Evolutionary conservation across 1,140 invertebrate species (phyloP).

Genomic region (Heliconius hewitsoni): DNA sequence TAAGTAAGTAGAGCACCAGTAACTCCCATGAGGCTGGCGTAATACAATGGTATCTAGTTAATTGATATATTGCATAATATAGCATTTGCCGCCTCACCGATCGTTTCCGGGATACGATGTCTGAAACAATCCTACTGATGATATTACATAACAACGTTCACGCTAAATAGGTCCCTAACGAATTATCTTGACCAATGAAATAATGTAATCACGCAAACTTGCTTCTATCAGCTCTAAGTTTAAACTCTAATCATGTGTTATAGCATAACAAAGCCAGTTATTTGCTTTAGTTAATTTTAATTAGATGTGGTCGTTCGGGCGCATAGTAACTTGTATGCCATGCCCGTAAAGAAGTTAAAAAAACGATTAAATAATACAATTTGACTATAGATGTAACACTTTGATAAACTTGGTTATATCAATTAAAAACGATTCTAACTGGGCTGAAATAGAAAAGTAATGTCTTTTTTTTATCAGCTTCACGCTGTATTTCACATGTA

Average conservation of each 20-base stretch:
- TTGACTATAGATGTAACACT: not conserved
- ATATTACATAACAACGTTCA: conserved; percentile 54
- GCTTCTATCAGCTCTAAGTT: conserved; percentile 33
- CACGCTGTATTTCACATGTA: no score
- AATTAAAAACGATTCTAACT: conserved; percentile 15
- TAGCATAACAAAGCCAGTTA: conserved; percentile 32
- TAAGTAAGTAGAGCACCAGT: conserved; percentile 33
- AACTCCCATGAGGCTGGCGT: conserved; percentile 49
- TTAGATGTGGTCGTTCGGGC: conserved; percentile 4
- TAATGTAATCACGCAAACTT: conserved; percentile 58
- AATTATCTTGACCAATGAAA: conserved; percentile 40
- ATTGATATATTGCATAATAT: conserved; percentile 77
- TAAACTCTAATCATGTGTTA: conserved; percentile 37
- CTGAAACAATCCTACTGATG: conserved; percentile 53
- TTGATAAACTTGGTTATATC: not conserved
- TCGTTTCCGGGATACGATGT: conserved; percentile 70
- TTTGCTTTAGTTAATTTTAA: conserved; percentile 3
- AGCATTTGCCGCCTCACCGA: conserved; percentile 61
- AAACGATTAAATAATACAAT: not conserved
- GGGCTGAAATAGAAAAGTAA: conserved; percentile 21
- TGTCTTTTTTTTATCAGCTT: no score
- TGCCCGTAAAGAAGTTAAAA: not conserved
- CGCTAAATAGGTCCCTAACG: conserved; percentile 52
- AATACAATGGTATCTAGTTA: conserved; percentile 72
- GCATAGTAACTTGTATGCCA: not conserved